Percentiles rank a stretch among this genome's conserved stretches.
Evolutionary conservation across 2,888 invertebrate species (phyloP).

Genomic region (Hydropsyche betteni): DNA sequence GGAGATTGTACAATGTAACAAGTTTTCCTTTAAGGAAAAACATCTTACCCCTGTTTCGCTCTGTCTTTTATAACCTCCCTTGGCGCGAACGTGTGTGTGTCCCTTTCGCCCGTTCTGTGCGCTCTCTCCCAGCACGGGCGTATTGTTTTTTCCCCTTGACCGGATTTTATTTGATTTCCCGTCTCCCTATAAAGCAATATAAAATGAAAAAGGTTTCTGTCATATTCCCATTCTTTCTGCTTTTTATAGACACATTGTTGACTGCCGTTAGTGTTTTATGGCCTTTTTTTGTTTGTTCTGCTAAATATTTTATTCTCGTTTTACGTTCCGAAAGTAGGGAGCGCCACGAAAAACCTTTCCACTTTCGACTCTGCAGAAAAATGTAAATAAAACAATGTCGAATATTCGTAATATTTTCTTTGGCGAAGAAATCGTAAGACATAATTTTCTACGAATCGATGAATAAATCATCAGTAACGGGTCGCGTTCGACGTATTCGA

Average conservation of each 20-base stretch:
- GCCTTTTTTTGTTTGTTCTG: conserved; percentile 50
- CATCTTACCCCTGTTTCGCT: conserved; percentile 38
- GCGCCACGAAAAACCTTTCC: conserved; percentile 44
- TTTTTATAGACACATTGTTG: conserved; percentile 52
- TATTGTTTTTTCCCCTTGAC: conserved; percentile 52
- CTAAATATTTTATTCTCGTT: conserved; percentile 51
- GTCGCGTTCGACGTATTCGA: conserved; percentile 2
- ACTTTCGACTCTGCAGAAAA: conserved; percentile 28
- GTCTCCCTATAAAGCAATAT: conserved; percentile 50
- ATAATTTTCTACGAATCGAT: conserved; percentile 25
- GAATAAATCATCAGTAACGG: conserved; percentile 44
- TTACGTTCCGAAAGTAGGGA: conserved; percentile 47
- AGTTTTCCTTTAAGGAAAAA: conserved; percentile 46
- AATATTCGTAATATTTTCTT: conserved; percentile 29
- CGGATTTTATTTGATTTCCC: conserved; percentile 52
- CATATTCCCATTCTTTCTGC: conserved; percentile 48
- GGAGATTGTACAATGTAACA: conserved; percentile 46
- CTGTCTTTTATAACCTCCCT: conserved; percentile 44
- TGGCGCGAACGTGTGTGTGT: conserved; percentile 37
- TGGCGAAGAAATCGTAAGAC: conserved; percentile 19
- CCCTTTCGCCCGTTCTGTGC: conserved; percentile 34
- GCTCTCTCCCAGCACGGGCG: conserved; percentile 7
- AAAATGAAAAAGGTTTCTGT: conserved; percentile 51
- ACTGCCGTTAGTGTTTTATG: conserved; percentile 52
- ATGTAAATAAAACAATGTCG: conserved; percentile 45